Conservation (phyloP, 2,797 vertebrate species). For the Phalloptychus januarius region DNA sequence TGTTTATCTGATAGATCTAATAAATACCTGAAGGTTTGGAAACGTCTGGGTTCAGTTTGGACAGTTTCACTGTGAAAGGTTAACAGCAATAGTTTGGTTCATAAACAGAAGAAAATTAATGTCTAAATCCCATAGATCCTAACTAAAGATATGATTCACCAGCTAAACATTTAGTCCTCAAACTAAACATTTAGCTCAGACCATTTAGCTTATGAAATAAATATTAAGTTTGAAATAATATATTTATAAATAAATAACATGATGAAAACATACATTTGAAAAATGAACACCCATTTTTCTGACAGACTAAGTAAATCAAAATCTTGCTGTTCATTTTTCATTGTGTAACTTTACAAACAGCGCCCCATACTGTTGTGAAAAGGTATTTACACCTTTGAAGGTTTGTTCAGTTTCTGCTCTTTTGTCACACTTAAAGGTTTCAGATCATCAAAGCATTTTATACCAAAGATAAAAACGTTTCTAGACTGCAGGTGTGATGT, state of each 20-base stretch:
- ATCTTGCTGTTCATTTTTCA: not conserved
- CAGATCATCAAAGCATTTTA: not conserved
- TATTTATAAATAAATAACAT: not conserved
- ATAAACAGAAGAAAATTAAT: not conserved
- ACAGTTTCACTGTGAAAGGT: not conserved
- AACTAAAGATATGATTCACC: not conserved
- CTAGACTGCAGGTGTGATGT: not conserved
- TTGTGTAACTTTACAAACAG: not conserved
- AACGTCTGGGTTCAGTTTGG: not conserved
- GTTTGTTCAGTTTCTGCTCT: not conserved
- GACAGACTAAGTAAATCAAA: not conserved
- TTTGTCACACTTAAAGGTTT: not conserved
- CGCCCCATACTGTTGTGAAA: constrained; percentile 2
- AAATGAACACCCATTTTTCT: not conserved
- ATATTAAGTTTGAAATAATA: not conserved
- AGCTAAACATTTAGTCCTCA: too few relatives aligned
- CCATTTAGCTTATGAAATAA: not conserved
- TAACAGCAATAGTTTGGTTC: not conserved
- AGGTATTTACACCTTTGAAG: not conserved
- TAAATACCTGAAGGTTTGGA: constrained; percentile 26
- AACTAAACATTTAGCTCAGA: too few relatives aligned
- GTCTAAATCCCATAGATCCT: not conserved
- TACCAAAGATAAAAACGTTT: not conserved
- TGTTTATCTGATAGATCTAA: constrained; percentile 46
- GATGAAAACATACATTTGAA: not conserved